These are phyloP conservation scores for Doris montereyensis DNA, from an alignment of 2,888 invertebrate genomes.

Conservation along the genomic window DNA sequence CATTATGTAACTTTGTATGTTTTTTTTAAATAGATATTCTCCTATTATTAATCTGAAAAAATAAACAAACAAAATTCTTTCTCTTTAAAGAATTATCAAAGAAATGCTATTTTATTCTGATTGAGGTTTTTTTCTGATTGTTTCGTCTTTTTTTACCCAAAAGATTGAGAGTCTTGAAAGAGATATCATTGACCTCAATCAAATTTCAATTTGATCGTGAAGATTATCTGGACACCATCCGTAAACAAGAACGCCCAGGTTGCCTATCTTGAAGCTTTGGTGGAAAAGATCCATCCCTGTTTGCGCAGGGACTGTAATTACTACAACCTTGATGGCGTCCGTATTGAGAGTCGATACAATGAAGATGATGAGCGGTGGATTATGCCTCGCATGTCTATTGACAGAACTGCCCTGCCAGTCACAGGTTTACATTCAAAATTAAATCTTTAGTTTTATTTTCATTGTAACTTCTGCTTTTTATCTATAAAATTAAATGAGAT, in stretches of 20 bases:
- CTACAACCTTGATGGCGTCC: constrained; percentile 81
- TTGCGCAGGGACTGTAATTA: constrained; percentile 84
- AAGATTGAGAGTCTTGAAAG: constrained; percentile 80
- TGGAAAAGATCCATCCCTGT: constrained; percentile 77
- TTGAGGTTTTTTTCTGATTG: not conserved
- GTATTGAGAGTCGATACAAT: constrained; percentile 80
- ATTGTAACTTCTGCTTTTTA: no score
- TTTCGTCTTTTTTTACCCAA: constrained; percentile 42
- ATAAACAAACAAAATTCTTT: no score
- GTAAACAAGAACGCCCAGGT: constrained; percentile 82
- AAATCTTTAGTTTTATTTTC: no score
- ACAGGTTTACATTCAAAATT: no score
- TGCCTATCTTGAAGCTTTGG: constrained; percentile 77
- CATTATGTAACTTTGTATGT: no score
- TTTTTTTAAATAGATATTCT: no score
- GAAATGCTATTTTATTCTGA: no score
- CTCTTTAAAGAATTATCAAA: no score
- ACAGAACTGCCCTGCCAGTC: constrained; percentile 81
- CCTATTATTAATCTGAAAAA: no score
- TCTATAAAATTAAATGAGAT: no score
- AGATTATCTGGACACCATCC: constrained; percentile 87
- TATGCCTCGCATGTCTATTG: constrained; percentile 80
- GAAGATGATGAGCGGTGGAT: constrained; percentile 83
- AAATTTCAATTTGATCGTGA: constrained; percentile 84
- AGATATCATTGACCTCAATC: constrained; percentile 85